Conservation (phyloP, 1,140 invertebrate genomes). For the Drosophila auraria region DNA sequence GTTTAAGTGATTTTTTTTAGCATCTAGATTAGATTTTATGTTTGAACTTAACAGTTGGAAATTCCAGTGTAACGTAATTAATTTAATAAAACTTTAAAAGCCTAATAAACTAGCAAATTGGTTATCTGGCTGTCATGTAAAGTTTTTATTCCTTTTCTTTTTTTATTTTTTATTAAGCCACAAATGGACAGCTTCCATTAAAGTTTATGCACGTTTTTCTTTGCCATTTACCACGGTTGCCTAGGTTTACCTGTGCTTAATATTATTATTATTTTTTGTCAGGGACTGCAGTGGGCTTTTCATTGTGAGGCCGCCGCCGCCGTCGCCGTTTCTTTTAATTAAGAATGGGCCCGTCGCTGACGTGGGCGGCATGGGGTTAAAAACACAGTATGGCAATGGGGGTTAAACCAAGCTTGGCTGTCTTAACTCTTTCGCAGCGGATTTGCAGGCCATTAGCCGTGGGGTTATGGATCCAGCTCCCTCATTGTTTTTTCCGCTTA, state of each 20-base stretch:
- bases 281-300: conserved; percentile 42
- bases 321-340: conserved; percentile 72
- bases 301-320: conserved; percentile 33
- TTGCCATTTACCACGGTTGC: conserved; percentile 14
- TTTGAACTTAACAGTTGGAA: too few species aligned
- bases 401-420: conserved; percentile 5
- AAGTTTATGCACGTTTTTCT: not conserved
- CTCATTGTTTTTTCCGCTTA: conserved; percentile 15
- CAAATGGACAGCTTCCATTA: conserved; percentile 1
- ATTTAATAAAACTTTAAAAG: too few species aligned
- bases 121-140: too few species aligned
- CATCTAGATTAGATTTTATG: too few species aligned
- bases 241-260: conserved; percentile 19
- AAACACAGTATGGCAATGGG: not conserved
- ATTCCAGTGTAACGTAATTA: too few species aligned
- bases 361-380: conserved; percentile 15
- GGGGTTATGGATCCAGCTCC: conserved; percentile 11
- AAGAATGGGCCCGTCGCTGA: conserved; percentile 34
- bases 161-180: not conserved
- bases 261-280: conserved; percentile 14
- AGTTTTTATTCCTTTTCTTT: not conserved
- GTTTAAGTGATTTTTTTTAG: too few species aligned
- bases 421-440: conserved; percentile 61
- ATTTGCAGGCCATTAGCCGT: conserved; percentile 47
- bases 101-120: not conserved